Conservation (phyloP, 2,797 vertebrate species). For the Clarias laeviceps region DNA sequence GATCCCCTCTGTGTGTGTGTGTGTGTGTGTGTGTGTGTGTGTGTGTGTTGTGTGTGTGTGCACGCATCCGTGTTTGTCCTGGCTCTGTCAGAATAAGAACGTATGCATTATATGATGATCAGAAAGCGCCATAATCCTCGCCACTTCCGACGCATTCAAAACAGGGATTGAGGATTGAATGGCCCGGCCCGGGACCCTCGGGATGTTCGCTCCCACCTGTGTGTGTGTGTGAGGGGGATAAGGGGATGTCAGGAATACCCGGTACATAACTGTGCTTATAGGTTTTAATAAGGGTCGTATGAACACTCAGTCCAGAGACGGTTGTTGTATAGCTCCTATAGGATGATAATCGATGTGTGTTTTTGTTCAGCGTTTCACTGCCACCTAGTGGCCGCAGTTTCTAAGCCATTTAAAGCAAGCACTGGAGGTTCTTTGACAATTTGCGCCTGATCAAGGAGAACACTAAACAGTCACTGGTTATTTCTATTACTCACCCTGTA, state of each 20-base stretch:
- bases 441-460: too few relatives aligned
- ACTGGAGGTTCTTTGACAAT: too few relatives aligned
- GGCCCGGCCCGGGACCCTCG: slow-evolving; percentile 50
- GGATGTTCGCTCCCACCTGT: slow-evolving; percentile 50
- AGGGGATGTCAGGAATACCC: neutral
- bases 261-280: neutral
- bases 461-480: too few relatives aligned
- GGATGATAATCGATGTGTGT: neutral
- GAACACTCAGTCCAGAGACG: neutral
- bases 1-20: neutral
- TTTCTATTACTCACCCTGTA: too few relatives aligned
- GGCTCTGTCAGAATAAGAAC: slow-evolving; percentile 65
- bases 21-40: neutral
- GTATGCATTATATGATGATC: slow-evolving; percentile 68
- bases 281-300: neutral
- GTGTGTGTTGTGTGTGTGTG: neutral
- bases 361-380: slow-evolving; percentile 7
- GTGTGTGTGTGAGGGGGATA: slow-evolving; percentile 23
- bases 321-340: neutral
- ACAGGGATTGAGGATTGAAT: slow-evolving; percentile 71
- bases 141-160: slow-evolving; percentile 67
- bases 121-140: slow-evolving; percentile 67
- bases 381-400: slow-evolving; percentile 32
- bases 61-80: neutral
- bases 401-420: too few relatives aligned